A percentile compares a stretch with the other conserved stretches of the same genome.
Conservation (phyloP, 2,113 vertebrate species). For the Coregonus clupeaformis region DNA sequence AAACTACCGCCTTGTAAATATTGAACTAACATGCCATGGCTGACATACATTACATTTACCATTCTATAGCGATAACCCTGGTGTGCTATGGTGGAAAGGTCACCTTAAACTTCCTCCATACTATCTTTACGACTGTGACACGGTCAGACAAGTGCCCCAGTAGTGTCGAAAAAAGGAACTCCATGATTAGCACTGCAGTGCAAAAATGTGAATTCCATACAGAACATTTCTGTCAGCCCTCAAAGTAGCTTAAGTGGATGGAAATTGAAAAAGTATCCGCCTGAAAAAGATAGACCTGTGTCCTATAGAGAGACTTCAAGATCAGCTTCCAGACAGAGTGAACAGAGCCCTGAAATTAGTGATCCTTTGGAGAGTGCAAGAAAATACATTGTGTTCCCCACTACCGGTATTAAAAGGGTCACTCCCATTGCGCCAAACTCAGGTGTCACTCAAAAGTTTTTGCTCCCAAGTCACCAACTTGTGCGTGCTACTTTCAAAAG, state of each 20-base stretch:
- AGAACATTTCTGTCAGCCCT: conserved; percentile 37
- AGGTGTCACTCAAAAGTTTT: conserved; percentile 34
- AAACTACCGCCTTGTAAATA: conserved; percentile 60
- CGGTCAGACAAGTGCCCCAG: conserved; percentile 35
- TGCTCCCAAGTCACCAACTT: conserved; percentile 10
- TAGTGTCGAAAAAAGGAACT: conserved; percentile 31
- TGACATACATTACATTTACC: conserved; percentile 30
- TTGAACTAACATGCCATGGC: conserved; percentile 45
- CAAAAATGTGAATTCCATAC: conserved; percentile 26
- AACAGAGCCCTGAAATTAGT: conserved; percentile 12
- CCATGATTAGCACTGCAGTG: conserved; percentile 1
- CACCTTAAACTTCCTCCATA: conserved; percentile 36
- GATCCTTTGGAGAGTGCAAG: conserved; percentile 20
- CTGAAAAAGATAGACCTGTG: conserved; percentile 12
- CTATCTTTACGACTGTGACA: conserved; percentile 35
- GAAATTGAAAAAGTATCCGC: conserved; percentile 4
- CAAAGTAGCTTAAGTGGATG: conserved; percentile 32
- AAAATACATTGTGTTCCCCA: conserved; percentile 6
- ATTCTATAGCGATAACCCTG: conserved; percentile 11
- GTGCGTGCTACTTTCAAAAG: background rate
- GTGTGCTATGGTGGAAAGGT: conserved; percentile 36
- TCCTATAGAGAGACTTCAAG: conserved; percentile 9
- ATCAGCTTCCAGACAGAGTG: conserved; percentile 2
- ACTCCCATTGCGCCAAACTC: background rate
- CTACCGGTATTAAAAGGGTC: conserved; percentile 27